A percentile compares a stretch with the other conserved stretches of the same genome.
Evolutionary conservation across 1,140 invertebrate species (phyloP).

Genomic region (Drosophila tani): DNA sequence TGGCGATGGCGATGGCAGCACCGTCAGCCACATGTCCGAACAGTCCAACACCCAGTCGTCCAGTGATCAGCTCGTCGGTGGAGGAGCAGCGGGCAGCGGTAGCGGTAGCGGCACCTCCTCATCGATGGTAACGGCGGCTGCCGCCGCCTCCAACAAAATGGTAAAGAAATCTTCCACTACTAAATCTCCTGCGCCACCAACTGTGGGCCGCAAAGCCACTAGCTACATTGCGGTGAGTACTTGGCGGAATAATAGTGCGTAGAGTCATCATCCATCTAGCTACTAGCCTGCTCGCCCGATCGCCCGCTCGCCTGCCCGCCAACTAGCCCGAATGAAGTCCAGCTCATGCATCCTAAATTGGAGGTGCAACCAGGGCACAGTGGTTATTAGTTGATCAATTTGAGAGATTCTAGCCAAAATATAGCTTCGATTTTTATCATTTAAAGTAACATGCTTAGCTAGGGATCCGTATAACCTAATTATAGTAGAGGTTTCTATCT

Average conservation of each 20-base stretch:
- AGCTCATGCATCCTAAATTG: slow-evolving; percentile 15
- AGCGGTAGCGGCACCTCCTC: slow-evolving; percentile 22
- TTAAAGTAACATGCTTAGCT: neutral
- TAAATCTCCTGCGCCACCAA: slow-evolving; percentile 86
- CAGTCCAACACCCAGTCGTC: slow-evolving; percentile 71
- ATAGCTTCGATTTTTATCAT: neutral
- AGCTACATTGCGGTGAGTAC: slow-evolving; percentile 87
- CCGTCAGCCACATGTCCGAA: slow-evolving; percentile 71
- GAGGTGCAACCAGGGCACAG: slow-evolving; percentile 7
- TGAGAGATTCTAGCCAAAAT: neutral
- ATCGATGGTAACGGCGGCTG: slow-evolving; percentile 56
- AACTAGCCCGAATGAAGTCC: slow-evolving; percentile 7
- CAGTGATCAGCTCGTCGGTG: slow-evolving; percentile 39
- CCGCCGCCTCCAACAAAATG: slow-evolving; percentile 59
- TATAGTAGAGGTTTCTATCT: no score
- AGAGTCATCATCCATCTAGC: slow-evolving; percentile 47
- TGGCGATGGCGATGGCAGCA: slow-evolving; percentile 73
- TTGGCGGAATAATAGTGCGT: slow-evolving; percentile 78
- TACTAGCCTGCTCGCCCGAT: slow-evolving; percentile 17
- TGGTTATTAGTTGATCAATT: neutral
- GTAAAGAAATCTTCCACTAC: slow-evolving; percentile 82
- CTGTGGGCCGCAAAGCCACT: slow-evolving; percentile 87
- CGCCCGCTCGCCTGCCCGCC: no score
- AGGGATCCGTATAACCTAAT: neutral
- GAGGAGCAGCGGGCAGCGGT: slow-evolving; percentile 4